These are phyloP conservation scores for Coracias cyanogaster DNA, from an alignment of 2,797 vertebrate genomes.

Conservation along the genomic window DNA sequence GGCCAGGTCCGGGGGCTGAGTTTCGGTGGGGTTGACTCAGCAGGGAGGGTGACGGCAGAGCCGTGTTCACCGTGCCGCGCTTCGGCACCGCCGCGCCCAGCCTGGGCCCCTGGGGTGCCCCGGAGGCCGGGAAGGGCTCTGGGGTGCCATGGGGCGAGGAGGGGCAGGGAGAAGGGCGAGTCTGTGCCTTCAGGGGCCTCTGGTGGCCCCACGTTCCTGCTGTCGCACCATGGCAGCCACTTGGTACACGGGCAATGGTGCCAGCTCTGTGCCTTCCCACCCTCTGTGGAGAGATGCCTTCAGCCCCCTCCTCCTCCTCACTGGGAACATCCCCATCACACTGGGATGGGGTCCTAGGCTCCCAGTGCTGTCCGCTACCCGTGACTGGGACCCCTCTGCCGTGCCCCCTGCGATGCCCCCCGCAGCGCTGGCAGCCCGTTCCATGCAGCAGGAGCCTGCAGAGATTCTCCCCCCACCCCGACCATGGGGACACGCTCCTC, in stretches of 20 bases:
- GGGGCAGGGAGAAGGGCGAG: not conserved
- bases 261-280: not conserved
- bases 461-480: not conserved
- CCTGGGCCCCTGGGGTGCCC: not conserved
- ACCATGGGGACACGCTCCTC: not conserved
- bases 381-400: not conserved
- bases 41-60: not conserved
- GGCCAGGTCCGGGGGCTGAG: constrained; percentile 58
- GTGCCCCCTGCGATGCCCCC: too few relatives aligned
- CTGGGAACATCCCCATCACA: rapidly evolving
- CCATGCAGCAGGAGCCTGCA: not conserved
- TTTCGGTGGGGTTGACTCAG: constrained; percentile 69
- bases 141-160: not conserved
- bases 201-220: not conserved
- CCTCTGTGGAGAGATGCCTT: rapidly evolving
- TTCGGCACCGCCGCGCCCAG: not conserved
- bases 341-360: not conserved
- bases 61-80: not conserved
- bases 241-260: rapidly evolving
- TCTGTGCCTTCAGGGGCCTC: not conserved
- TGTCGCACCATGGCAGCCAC: rapidly evolving
- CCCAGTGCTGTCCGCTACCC: too few relatives aligned
- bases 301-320: not conserved
- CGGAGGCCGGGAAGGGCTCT: not conserved
- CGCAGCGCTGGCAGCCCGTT: not conserved